These are phyloP conservation scores for Folsomia manolachei DNA, from an alignment of 2,888 invertebrate genomes.

Conservation along the genomic window DNA sequence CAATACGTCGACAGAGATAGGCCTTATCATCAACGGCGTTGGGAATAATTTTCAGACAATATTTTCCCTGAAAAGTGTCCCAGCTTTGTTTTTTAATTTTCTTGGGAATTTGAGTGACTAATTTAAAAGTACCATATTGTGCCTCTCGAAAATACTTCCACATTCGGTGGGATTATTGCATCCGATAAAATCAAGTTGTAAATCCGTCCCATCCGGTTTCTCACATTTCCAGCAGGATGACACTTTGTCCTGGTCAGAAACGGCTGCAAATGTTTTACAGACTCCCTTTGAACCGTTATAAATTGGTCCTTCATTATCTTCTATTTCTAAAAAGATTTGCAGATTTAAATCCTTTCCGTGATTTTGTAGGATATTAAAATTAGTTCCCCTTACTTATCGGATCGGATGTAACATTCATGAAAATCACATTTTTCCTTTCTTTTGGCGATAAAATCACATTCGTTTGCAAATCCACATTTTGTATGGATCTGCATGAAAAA, in stretches of 20 bases:
- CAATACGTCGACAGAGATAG: slow-evolving; percentile 3
- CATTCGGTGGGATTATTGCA: slow-evolving; percentile 19
- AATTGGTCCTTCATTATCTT: neutral
- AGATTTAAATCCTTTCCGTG: too few species aligned
- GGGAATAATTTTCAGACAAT: neutral
- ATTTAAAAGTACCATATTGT: slow-evolving; percentile 10
- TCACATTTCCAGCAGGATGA: slow-evolving; percentile 25
- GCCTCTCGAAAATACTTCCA: neutral
- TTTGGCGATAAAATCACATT: slow-evolving; percentile 13
- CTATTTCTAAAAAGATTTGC: neutral
- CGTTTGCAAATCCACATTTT: neutral
- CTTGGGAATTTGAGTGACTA: neutral
- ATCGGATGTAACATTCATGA: slow-evolving; percentile 20
- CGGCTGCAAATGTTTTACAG: neutral
- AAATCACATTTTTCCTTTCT: slow-evolving; percentile 12
- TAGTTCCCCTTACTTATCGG: neutral
- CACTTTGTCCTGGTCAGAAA: neutral
- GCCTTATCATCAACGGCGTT: neutral
- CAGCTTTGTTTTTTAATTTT: neutral
- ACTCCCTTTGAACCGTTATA: slow-evolving; percentile 1
- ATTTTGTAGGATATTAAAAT: too few species aligned
- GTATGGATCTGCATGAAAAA: slow-evolving; percentile 21
- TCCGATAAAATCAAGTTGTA: slow-evolving; percentile 19
- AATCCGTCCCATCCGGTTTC: slow-evolving; percentile 5
- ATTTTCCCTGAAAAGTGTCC: slow-evolving; percentile 7